Evolutionary conservation across 2,888 invertebrate species (phyloP).

Genomic region (Apamea monoglypha): DNA sequence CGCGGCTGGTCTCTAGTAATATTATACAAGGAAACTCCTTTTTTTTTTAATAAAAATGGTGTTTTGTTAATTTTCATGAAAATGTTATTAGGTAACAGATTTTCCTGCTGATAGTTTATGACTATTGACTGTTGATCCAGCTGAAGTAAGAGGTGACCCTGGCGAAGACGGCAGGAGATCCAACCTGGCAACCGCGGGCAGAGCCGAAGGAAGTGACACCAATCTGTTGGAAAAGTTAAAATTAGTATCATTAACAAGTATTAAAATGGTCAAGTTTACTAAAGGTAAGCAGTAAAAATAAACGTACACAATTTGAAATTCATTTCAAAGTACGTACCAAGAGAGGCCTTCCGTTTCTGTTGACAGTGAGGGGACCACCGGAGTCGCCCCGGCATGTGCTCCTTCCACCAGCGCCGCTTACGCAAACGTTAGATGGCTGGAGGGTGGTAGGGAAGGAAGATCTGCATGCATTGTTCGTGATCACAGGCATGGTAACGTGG

Average conservation of each 20-base stretch:
- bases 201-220: slow-evolving; percentile 75
- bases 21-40: background rate
- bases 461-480: slow-evolving; percentile 32
- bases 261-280: background rate
- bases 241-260: background rate
- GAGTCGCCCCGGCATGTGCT: slow-evolving; percentile 75
- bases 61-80: background rate
- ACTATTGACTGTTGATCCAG: slow-evolving; percentile 57
- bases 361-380: slow-evolving; percentile 73
- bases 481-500: slow-evolving; percentile 34
- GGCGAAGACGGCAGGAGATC: slow-evolving; percentile 71
- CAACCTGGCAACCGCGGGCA: slow-evolving; percentile 68
- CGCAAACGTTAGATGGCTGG: slow-evolving; percentile 71
- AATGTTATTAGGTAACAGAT: background rate
- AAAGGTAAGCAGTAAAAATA: background rate
- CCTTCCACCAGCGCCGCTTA: slow-evolving; percentile 65
- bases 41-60: background rate
- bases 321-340: slow-evolving; percentile 66
- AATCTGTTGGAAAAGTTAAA: slow-evolving; percentile 65
- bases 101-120: slow-evolving; percentile 18
- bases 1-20: background rate
- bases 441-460: slow-evolving; percentile 47
- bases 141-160: slow-evolving; percentile 70
- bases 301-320: too few species aligned
- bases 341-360: slow-evolving; percentile 52